These are phyloP conservation scores for Apis dorsata DNA, from an alignment of 1,140 invertebrate species.

Conservation along the genomic window DNA sequence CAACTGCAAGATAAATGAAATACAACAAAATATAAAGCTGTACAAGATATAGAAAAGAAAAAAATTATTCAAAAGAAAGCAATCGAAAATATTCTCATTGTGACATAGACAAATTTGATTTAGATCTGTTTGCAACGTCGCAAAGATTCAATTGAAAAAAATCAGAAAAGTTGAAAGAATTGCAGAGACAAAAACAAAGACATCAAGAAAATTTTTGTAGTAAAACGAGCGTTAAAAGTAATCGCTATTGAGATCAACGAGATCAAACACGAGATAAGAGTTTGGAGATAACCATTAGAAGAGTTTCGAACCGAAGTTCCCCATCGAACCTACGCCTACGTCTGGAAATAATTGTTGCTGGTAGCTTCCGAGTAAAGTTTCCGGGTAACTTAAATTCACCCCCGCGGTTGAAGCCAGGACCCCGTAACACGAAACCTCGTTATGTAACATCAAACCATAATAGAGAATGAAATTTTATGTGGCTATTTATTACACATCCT, in stretches of 20 bases:
- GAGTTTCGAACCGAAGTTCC: neutral
- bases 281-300: slow-evolving; percentile 19
- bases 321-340: neutral
- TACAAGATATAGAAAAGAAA: too few species aligned
- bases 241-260: neutral
- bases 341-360: slow-evolving; percentile 18
- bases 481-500: neutral
- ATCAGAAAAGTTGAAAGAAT: neutral
- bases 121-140: too few species aligned
- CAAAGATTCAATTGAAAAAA: neutral
- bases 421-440: neutral
- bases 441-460: neutral
- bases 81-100: neutral
- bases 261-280: neutral
- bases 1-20: too few species aligned
- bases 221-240: neutral
- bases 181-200: neutral
- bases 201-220: neutral
- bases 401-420: neutral
- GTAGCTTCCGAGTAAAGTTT: neutral
- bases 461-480: slow-evolving; percentile 13
- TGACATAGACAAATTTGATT: too few species aligned
- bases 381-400: slow-evolving; percentile 1
- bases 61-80: too few species aligned
- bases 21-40: too few species aligned